Evolutionary conservation across 2,797 vertebrate species (phyloP).

Genomic region (Cyprinodon diabolis): DNA sequence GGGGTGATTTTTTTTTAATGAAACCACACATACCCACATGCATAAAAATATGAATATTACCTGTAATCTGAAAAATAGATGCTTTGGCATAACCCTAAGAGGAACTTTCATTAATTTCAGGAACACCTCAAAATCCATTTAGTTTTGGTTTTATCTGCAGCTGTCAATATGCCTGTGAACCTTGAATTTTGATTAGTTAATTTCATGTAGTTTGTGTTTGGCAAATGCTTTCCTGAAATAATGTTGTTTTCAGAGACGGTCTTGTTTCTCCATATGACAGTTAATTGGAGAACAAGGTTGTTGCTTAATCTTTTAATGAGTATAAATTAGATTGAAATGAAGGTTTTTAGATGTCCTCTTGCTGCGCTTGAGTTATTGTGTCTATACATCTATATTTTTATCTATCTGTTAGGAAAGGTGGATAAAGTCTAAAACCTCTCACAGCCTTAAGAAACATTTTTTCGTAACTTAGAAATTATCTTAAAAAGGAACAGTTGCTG

Average conservation of each 20-base stretch:
- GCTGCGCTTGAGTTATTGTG: conserved; percentile 59
- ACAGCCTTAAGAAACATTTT: too few relatives aligned
- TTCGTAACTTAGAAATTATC: too few relatives aligned
- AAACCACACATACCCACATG: conserved; percentile 59
- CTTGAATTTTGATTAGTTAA: conserved; percentile 77
- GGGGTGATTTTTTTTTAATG: conserved; percentile 83
- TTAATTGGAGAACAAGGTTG: conserved; percentile 49
- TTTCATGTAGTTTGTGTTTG: conserved; percentile 68
- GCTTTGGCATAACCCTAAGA: conserved; percentile 63
- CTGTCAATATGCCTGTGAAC: conserved; percentile 67
- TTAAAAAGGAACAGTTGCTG: too few relatives aligned
- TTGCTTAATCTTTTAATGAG: conserved; percentile 68
- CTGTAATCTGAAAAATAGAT: conserved; percentile 73
- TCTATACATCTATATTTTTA: conserved; percentile 31
- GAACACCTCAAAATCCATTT: conserved; percentile 64
- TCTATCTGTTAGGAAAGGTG: too few relatives aligned
- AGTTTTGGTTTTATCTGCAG: conserved; percentile 55
- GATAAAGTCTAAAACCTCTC: too few relatives aligned
- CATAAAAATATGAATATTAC: conserved; percentile 57
- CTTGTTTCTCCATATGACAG: conserved; percentile 64
- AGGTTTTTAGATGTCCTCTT: conserved; percentile 61
- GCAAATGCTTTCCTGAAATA: conserved; percentile 64
- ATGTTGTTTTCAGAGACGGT: conserved; percentile 69
- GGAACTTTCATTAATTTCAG: conserved; percentile 64
- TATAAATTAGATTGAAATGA: conserved; percentile 59